Evolutionary conservation across 1,140 invertebrate species (phyloP), one percentile per base, ranked within the genome.

Genomic region (Formica selysi): DNA sequence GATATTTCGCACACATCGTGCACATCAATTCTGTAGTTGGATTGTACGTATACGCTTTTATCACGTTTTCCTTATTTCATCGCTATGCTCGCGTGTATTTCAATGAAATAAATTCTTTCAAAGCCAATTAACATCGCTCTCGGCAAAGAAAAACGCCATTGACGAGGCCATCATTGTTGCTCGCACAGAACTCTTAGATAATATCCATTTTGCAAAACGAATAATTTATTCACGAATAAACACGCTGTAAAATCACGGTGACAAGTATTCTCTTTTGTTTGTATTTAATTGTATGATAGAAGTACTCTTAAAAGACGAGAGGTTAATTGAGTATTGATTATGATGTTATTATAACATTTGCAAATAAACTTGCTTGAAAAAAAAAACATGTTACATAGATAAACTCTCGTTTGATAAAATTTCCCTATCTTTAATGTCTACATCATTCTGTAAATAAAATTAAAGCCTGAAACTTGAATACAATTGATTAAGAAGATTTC

Each of bases 101-200:
- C 16, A 65, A 78, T 11, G 41, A 65, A 26, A 80, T 38, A 5
- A 16, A 70, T 80, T 70, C 36, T 57, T 70, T 70, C 32, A 57
- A 80, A 80, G 22, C 22, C 65, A 80, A 79, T 79, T 79, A 79
- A 79, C 29, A 70, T 70, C 29, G 10, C 65, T 3, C 44, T 79
- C 8, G 29, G 22, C 22, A 32, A 41, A 41, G 22, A 10, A 29
- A 70, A 80, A 70, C 19, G 3, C 10, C 22, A n/a, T 2, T 10
- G 11, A 70, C 7, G 62, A 1, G 19, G 22, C 48, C 48, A 32
- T 22, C 41, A 67, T 36, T 13, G 16, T 11, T 32, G 64, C 16
- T 22, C n/a, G 51, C 13, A 51, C 48, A 4, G 16, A 36, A 78
- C 13, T 79, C 44, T 29, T 29, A 44, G 41, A 68, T 44, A 36